Evolutionary conservation across 2,797 vertebrate species (phyloP).

Genomic region (Melanotaenia boesemani): DNA sequence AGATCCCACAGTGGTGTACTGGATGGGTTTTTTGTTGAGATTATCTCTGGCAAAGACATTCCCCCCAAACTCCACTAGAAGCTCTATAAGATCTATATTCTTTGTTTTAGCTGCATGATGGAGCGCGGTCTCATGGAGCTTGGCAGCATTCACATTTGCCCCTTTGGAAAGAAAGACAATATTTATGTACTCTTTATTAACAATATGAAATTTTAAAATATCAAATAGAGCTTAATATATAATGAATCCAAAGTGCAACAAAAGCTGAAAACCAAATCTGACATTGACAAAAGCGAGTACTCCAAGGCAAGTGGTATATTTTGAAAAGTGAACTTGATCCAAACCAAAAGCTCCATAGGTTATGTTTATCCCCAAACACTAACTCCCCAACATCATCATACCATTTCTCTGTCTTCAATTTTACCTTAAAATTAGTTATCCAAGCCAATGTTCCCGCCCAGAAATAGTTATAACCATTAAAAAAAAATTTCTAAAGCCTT

Average conservation of each 20-base stretch:
- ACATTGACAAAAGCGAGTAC: too few relatives aligned
- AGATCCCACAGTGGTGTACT: constrained; percentile 86
- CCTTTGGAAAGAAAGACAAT: constrained; percentile 75
- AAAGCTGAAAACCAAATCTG: not conserved
- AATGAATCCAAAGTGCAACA: not conserved
- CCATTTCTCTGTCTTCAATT: too few relatives aligned
- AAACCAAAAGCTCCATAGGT: too few relatives aligned
- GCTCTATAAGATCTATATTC: constrained; percentile 87
- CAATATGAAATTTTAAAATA: too few relatives aligned
- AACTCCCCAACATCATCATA: too few relatives aligned
- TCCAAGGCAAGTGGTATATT: too few relatives aligned
- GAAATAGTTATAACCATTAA: not conserved
- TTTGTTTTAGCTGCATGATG: constrained; percentile 92
- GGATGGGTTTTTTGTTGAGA: constrained; percentile 88
- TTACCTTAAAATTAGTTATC: not conserved
- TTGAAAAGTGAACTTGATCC: too few relatives aligned
- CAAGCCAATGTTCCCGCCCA: not conserved
- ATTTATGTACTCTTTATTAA: not conserved
- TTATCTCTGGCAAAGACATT: constrained; percentile 92
- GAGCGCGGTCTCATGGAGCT: constrained; percentile 93
- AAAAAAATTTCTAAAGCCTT: not conserved
- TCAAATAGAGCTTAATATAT: too few relatives aligned
- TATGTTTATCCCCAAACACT: too few relatives aligned
- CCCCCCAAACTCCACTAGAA: constrained; percentile 93
- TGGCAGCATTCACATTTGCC: constrained; percentile 93